Evolutionary conservation across 2,797 vertebrate genomes (phyloP).

Genomic region (Nannoperca obscura): DNA sequence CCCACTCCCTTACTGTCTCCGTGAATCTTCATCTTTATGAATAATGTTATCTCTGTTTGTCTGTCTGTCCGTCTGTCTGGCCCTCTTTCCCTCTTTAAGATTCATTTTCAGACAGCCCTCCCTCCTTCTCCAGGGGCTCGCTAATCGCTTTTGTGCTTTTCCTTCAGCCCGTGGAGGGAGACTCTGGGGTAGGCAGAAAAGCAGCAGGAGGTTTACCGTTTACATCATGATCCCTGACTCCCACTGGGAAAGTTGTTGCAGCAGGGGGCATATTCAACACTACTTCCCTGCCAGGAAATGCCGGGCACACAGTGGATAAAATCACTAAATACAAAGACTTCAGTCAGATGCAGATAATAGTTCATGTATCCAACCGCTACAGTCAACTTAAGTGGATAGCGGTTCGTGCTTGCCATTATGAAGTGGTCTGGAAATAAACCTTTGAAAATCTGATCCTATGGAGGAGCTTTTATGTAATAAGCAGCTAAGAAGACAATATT

Average conservation of each 20-base stretch:
- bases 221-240: constrained; percentile 69
- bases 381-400: constrained; percentile 47
- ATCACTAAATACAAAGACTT: constrained; percentile 73
- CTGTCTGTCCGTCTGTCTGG: constrained; percentile 63
- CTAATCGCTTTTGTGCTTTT: constrained; percentile 85
- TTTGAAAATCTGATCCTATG: constrained; percentile 22
- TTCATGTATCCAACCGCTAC: constrained; percentile 55
- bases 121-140: constrained; percentile 59
- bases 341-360: constrained; percentile 72
- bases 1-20: constrained; percentile 75
- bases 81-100: constrained; percentile 63
- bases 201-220: constrained; percentile 71
- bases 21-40: constrained; percentile 75
- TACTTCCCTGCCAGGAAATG: constrained; percentile 73
- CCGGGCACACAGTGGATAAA: constrained; percentile 67
- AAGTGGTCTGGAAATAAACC: constrained; percentile 38
- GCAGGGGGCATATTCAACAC: constrained; percentile 73
- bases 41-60: constrained; percentile 73
- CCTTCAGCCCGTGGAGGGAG: constrained; percentile 75
- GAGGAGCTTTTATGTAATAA: constrained; percentile 17
- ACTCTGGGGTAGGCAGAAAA: constrained; percentile 72
- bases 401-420: constrained; percentile 35
- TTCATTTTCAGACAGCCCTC: constrained; percentile 64
- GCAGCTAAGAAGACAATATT: background rate
- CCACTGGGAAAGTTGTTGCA: constrained; percentile 70